Percentiles rank a stretch among this genome's conserved stretches.
Conservation (phyloP, 2,797 vertebrate species). For the Brotula barbata region DNA sequence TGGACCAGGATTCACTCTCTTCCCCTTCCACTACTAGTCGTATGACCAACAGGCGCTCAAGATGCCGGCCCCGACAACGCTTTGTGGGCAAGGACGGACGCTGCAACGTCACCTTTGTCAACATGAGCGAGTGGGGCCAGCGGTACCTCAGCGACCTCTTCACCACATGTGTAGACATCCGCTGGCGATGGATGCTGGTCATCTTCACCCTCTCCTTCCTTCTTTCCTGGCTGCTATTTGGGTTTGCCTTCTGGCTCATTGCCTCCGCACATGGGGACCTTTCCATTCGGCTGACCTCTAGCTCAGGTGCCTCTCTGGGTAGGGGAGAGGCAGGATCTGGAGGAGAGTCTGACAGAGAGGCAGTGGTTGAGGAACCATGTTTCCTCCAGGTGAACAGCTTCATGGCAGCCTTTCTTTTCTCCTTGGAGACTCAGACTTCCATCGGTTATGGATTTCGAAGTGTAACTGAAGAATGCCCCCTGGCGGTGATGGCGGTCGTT, state of each 20-base stretch:
- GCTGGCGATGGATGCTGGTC: slow-evolving; percentile 95
- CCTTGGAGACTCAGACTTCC: slow-evolving; percentile 89
- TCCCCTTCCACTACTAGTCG: slow-evolving; percentile 63
- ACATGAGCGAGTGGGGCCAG: slow-evolving; percentile 90
- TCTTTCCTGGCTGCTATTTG: slow-evolving; percentile 93
- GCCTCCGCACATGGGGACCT: slow-evolving; percentile 83
- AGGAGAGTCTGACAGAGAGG: slow-evolving; percentile 59
- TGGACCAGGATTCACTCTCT: slow-evolving; percentile 58
- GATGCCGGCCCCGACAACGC: slow-evolving; percentile 76
- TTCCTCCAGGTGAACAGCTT: slow-evolving; percentile 91
- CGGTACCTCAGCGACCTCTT: slow-evolving; percentile 92
- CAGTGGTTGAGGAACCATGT: slow-evolving; percentile 77
- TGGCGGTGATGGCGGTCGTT: slow-evolving; percentile 89
- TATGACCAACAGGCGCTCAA: slow-evolving; percentile 58
- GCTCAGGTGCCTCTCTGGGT: slow-evolving; percentile 59
- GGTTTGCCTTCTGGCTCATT: slow-evolving; percentile 92
- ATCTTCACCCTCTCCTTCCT: slow-evolving; percentile 93
- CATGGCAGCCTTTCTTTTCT: slow-evolving; percentile 92
- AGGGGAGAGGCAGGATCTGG: slow-evolving; percentile 56
- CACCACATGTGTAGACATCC: slow-evolving; percentile 93
- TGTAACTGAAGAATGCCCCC: slow-evolving; percentile 91
- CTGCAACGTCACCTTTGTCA: slow-evolving; percentile 88
- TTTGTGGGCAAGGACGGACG: slow-evolving; percentile 85
- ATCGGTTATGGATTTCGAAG: slow-evolving; percentile 92
- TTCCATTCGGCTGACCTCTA: slow-evolving; percentile 63